Percentiles rank a stretch among this genome's conserved stretches.
Evolutionary conservation across 1,140 invertebrate species (phyloP).

Genomic region (Cotesia typhae): DNA sequence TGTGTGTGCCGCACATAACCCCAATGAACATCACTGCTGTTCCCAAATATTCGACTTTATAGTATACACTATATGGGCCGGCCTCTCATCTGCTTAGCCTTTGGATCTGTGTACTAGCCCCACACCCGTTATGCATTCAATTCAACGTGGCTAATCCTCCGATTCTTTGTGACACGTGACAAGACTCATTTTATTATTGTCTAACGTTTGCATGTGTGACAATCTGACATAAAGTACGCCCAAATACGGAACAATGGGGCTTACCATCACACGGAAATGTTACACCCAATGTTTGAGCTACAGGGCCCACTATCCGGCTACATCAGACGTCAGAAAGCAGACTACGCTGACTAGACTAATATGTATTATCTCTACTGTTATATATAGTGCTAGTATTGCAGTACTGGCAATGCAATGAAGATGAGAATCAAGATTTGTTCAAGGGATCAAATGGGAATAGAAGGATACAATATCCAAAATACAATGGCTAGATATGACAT

Average conservation of each 20-base stretch:
- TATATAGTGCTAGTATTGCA: too few species aligned
- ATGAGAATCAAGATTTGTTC: slow-evolving; percentile 28
- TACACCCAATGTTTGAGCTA: slow-evolving; percentile 17
- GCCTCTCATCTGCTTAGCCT: neutral
- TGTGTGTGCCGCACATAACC: slow-evolving; percentile 5
- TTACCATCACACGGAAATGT: slow-evolving; percentile 13
- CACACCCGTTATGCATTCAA: slow-evolving; percentile 27
- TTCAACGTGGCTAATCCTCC: slow-evolving; percentile 32
- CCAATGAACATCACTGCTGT: slow-evolving; percentile 2
- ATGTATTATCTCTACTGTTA: too few species aligned
- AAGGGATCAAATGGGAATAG: neutral
- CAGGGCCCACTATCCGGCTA: neutral
- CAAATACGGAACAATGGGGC: neutral
- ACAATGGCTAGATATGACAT: neutral
- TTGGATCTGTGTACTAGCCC: too few species aligned
- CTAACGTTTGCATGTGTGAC: slow-evolving; percentile 6
- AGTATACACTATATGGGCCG: neutral
- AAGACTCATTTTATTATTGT: slow-evolving; percentile 33
- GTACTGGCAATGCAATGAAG: too few species aligned
- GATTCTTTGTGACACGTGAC: slow-evolving; percentile 22
- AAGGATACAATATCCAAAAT: slow-evolving; percentile 1
- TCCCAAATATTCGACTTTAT: slow-evolving; percentile 35
- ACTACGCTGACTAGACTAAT: too few species aligned
- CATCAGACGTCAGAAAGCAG: too few species aligned
- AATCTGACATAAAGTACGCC: neutral